These are phyloP conservation scores for Calcarius ornatus DNA, from an alignment of 2,113 vertebrate genomes.

Conservation along the genomic window DNA sequence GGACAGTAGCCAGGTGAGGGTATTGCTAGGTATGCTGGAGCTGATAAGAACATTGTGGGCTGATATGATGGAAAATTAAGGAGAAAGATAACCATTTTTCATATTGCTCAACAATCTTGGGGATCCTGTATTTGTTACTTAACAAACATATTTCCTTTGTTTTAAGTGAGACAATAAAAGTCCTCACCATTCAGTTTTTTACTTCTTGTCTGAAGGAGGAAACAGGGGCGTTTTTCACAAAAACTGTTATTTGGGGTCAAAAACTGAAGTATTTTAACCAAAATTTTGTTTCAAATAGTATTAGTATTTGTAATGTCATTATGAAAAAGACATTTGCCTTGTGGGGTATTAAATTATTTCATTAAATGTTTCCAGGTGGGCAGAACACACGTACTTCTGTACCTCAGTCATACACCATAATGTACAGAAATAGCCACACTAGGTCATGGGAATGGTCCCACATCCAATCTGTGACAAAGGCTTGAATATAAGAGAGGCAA, in stretches of 20 bases:
- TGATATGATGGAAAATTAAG: background rate
- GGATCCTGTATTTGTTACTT: background rate
- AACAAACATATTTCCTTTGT: background rate
- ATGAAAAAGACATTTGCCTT: background rate
- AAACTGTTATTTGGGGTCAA: background rate
- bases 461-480: background rate
- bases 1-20: background rate
- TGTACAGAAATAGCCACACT: background rate
- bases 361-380: background rate
- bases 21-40: background rate
- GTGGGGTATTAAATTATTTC: background rate
- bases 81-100: background rate
- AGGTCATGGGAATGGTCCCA: background rate
- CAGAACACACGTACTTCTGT: background rate
- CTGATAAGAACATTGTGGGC: background rate
- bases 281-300: background rate
- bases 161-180: background rate
- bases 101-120: background rate
- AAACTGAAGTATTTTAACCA: background rate
- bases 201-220: background rate
- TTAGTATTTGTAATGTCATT: background rate
- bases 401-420: background rate
- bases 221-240: rapidly evolving
- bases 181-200: background rate
- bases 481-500: background rate